Conservation (phyloP, 2,888 invertebrate genomes). For the Hirtodrosophila duncani region DNA sequence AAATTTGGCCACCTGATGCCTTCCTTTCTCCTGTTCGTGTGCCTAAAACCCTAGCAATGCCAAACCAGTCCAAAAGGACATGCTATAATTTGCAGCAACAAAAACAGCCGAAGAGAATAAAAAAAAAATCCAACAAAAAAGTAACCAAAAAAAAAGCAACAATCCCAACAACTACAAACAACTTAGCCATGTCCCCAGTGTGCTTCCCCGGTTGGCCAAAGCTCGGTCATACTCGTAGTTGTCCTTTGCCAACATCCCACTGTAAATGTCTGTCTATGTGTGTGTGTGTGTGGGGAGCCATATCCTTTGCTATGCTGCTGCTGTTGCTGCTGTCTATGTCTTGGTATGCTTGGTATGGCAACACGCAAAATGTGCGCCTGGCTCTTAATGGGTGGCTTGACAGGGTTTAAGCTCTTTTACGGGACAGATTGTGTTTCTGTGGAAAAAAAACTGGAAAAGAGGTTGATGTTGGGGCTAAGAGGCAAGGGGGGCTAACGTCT, state of each 20-base stretch:
- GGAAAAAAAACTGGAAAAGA: conserved; percentile 29
- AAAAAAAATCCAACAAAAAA: conserved; percentile 59
- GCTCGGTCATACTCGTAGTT: conserved; percentile 70
- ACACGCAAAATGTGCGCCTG: conserved; percentile 66
- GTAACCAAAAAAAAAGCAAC: conserved; percentile 68
- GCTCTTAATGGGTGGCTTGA: conserved; percentile 73
- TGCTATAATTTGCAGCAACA: conserved; percentile 68
- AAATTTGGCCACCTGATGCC: neutral
- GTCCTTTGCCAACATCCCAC: conserved; percentile 49
- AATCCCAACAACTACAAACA: conserved; percentile 64
- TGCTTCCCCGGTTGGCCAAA: conserved; percentile 15
- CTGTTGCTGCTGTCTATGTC: conserved; percentile 18
- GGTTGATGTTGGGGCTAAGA: conserved; percentile 32
- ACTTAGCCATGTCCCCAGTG: conserved; percentile 56
- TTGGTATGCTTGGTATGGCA: conserved; percentile 56
- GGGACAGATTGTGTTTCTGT: conserved; percentile 70
- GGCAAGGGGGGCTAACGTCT: too few species aligned
- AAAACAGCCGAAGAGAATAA: conserved; percentile 21
- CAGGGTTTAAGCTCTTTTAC: conserved; percentile 73
- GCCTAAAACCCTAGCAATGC: conserved; percentile 67
- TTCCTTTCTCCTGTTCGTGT: conserved; percentile 5
- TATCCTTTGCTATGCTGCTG: neutral
- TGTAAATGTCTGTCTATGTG: neutral
- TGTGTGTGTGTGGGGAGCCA: neutral
- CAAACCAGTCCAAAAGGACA: conserved; percentile 66